Base-by-base conservation (phyloP, 2,797 vertebrate genomes). In the Hoplostethus atlanticus region DNA sequence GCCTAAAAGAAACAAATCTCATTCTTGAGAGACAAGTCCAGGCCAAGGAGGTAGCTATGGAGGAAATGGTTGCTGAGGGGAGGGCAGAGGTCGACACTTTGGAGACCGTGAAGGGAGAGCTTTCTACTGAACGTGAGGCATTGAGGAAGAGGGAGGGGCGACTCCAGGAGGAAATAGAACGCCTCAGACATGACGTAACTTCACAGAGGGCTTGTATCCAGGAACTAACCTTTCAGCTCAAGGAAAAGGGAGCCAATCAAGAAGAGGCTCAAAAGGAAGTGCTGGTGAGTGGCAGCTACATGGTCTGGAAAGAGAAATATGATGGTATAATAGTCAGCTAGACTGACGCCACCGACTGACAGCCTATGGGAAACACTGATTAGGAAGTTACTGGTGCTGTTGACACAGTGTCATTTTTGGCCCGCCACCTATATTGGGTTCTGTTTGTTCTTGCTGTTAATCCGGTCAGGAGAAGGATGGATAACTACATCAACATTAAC, bases 131-230 rank as follows among this genome's bases (percentile, higher is more conserved):
- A 54, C 78, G 85, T 0, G 87, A 94, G 34, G 83, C 73, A 0
- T 85, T 94, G 73, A 92, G 86, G 68, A 92, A 78, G 64, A 87
- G 83, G 2, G 92, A 95, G 69, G 40, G 38, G 3, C 79, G 71
- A 47, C 93, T 95, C 10, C 94, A 93, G 83, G 91, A 94, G 79
- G 94, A 96, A 86, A 91, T 91, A 6, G 87, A 94, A 70, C 88
- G 44, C 30, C 90, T 95, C 6, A 82, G 85, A 46, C 84, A 86
- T 79, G 93, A 95, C 82, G 84, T 90, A 50, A 50, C 61, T 0
- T 90, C 88, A 42, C 77, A 93, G 86, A 84, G 25, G 55, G 51
- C 30, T 34, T 70, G 72, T 4, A 85, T 94, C 38, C 83, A 93
- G 68, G 83, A 93, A 53, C 71, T 95, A 46, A 91, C 70, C 0